These are phyloP conservation scores for Parazoanthus atlanticus DNA, from an alignment of 92 coral and sea anemone species.

Conservation along the genomic window DNA sequence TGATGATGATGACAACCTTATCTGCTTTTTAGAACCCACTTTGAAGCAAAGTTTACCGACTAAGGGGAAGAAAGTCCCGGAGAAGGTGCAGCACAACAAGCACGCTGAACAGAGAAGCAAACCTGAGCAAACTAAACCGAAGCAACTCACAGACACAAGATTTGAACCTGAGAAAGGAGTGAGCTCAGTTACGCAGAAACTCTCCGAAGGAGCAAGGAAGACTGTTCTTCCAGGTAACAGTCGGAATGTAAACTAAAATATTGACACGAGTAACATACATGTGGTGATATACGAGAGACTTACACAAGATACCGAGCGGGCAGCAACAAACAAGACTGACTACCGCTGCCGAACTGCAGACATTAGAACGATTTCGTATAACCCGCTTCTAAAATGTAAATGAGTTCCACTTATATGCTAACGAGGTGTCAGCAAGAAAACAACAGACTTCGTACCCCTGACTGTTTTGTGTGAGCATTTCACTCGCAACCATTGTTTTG, in stretches of 20 bases:
- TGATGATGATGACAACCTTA: too few species aligned
- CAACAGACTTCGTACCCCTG: too few species aligned
- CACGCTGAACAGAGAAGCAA: neutral
- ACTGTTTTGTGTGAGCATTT: too few species aligned
- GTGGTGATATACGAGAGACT: neutral
- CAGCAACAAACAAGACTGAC: too few species aligned
- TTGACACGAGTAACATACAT: neutral
- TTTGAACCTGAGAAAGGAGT: neutral
- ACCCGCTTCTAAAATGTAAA: too few species aligned
- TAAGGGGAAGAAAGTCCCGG: neutral
- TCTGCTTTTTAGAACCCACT: neutral
- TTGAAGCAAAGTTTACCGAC: neutral
- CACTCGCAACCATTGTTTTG: too few species aligned
- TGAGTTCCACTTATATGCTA: too few species aligned
- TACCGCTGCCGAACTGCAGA: too few species aligned
- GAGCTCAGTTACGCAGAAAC: neutral
- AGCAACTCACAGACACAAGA: neutral
- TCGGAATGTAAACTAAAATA: too few species aligned
- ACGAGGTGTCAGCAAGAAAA: too few species aligned
- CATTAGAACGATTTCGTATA: too few species aligned
- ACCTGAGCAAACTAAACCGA: neutral
- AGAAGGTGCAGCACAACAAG: neutral
- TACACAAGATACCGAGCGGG: too few species aligned
- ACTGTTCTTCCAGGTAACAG: neutral
- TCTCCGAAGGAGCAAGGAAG: neutral